phyloP scores from a whole-genome alignment of 2,888 invertebrate genomes.

The Alentia gelatinosa region DNA sequence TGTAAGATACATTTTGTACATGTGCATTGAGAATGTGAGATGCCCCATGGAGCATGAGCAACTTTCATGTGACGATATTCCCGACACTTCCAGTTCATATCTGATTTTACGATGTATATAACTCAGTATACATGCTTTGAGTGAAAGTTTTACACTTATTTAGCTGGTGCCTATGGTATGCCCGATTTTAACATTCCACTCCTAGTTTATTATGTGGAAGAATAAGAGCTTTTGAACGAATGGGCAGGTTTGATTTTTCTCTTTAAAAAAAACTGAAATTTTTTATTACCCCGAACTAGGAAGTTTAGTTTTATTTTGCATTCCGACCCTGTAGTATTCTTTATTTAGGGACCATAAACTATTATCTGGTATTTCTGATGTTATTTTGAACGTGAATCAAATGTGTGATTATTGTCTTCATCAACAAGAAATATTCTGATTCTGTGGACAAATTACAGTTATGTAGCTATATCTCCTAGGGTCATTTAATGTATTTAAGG shows the following conservation, averaged over 20 bases:
- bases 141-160: not conserved
- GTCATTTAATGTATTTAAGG: constrained; percentile 15
- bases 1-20: constrained; percentile 36
- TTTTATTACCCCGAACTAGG: not conserved
- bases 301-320: no score
- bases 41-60: not conserved
- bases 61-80: not conserved
- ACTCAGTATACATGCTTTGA: not conserved
- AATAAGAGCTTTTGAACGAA: no score
- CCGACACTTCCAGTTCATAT: not conserved
- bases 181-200: not conserved
- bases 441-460: not conserved
- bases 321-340: not conserved
- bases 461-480: not conserved
- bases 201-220: not conserved
- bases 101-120: not conserved
- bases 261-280: not conserved
- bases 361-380: no score
- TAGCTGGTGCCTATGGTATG: not conserved
- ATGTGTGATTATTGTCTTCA: not conserved
- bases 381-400: not conserved
- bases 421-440: not conserved
- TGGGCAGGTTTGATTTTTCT: no score
- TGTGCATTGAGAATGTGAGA: not conserved
- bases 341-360: not conserved